Evolutionary conservation across 2,113 vertebrate species (phyloP).

Genomic region (Eudyptes chrysolophus): DNA sequence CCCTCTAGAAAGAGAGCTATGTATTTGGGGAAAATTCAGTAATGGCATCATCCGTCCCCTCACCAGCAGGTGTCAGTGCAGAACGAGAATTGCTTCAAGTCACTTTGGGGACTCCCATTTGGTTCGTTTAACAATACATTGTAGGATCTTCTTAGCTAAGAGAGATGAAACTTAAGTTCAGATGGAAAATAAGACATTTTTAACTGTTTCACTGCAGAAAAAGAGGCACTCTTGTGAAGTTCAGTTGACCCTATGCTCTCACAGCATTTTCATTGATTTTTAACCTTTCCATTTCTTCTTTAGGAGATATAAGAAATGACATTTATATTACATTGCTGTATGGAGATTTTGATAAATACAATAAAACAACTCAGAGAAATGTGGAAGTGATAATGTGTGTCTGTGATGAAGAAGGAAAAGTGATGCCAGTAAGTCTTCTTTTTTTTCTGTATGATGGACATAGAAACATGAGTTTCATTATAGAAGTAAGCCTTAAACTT

Average conservation of each 20-base stretch:
- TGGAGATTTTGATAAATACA: constrained; percentile 97
- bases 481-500: neutral
- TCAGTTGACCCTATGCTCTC: neutral
- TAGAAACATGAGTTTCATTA: neutral
- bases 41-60: neutral
- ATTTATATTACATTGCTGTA: constrained; percentile 92
- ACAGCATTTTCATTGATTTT: neutral
- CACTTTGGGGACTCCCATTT: neutral
- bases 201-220: neutral
- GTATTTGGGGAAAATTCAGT: neutral
- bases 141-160: neutral
- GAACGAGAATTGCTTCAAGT: constrained; percentile 48
- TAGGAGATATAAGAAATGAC: constrained; percentile 94
- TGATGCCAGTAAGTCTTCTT: constrained; percentile 81
- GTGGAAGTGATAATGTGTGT: constrained; percentile 98
- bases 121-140: neutral
- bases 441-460: neutral
- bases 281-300: neutral
- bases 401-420: constrained; percentile 92
- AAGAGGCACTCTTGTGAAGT: neutral
- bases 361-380: constrained; percentile 96
- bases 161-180: neutral
- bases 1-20: no score
- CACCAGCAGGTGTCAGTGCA: constrained; percentile 78
- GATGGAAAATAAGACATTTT: neutral